phyloP scores from a whole-genome alignment of 2,797 vertebrate species.

The Neosalanx taihuensis region DNA sequence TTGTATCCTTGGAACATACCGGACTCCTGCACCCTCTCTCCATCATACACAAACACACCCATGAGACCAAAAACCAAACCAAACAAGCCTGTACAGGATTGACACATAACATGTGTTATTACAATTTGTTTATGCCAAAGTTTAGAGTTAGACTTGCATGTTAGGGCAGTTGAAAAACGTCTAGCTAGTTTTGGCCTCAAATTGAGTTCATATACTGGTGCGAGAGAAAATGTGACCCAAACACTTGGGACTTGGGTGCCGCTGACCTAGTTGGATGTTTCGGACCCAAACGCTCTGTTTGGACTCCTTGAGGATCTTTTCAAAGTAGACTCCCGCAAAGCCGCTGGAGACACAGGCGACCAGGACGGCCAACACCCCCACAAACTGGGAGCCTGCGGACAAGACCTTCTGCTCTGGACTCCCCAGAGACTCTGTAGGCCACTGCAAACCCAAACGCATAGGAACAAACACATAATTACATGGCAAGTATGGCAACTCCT shows the following conservation, averaged over 20 bases:
- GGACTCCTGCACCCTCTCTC: conserved; percentile 83
- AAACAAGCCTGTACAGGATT: conserved; percentile 78
- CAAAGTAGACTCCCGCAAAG: conserved; percentile 98
- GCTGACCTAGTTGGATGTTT: conserved; percentile 94
- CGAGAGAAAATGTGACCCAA: too few species aligned
- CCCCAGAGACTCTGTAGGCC: conserved; percentile 83
- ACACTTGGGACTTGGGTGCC: too few species aligned
- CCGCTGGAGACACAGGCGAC: conserved; percentile 96
- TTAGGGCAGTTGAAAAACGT: too few species aligned
- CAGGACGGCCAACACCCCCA: conserved; percentile 88
- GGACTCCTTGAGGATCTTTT: conserved; percentile 98
- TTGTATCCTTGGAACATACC: conserved; percentile 99
- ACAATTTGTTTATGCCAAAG: too few species aligned
- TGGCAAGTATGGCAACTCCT: background rate
- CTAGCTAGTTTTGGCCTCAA: too few species aligned
- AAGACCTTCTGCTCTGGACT: conserved; percentile 70
- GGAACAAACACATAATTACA: background rate
- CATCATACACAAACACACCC: conserved; percentile 91
- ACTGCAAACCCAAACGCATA: conserved; percentile 66
- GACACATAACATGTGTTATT: background rate
- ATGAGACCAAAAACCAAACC: conserved; percentile 91
- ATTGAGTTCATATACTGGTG: too few species aligned
- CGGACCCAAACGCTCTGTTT: conserved; percentile 98
- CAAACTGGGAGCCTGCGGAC: conserved; percentile 85
- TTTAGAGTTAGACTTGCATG: too few species aligned